A percentile compares a stretch with the other conserved stretches of the same genome.
Evolutionary conservation across 2,888 invertebrate species (phyloP).

Genomic region (Thymelicus sylvestris): DNA sequence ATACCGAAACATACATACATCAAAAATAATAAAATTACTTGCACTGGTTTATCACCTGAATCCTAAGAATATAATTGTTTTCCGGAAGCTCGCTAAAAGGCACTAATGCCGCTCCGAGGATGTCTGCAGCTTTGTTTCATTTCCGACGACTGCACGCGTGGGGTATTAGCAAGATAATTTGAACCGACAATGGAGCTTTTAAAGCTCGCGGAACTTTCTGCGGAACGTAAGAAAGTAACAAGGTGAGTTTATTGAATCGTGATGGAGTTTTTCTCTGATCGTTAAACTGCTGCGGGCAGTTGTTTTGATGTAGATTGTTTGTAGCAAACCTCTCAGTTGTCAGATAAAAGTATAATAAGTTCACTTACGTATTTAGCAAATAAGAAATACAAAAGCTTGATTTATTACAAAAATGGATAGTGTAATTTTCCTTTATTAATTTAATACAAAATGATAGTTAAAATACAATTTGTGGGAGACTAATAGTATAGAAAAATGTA

Average conservation of each 20-base stretch:
- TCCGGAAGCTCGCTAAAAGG: slow-evolving; percentile 30
- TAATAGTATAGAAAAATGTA: too few species aligned
- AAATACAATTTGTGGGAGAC: too few species aligned
- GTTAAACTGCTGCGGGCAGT: not conserved
- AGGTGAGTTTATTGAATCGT: not conserved
- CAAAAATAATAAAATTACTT: not conserved
- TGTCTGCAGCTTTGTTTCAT: slow-evolving; percentile 32
- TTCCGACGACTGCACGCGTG: slow-evolving; percentile 18
- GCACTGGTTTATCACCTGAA: not conserved
- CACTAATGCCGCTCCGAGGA: slow-evolving; percentile 23
- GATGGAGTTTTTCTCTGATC: not conserved
- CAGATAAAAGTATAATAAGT: too few species aligned
- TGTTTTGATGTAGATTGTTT: too few species aligned
- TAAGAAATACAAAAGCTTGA: too few species aligned
- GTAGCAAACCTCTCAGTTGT: too few species aligned
- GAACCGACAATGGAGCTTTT: slow-evolving; percentile 16
- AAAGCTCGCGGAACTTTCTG: slow-evolving; percentile 7
- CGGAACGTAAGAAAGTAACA: not conserved
- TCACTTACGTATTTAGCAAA: too few species aligned
- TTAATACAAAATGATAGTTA: too few species aligned
- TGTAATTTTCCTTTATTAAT: too few species aligned
- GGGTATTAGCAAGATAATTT: slow-evolving; percentile 21
- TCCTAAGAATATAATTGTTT: slow-evolving; percentile 30
- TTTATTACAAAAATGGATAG: too few species aligned
- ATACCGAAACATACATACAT: too few species aligned